Evolutionary conservation across 2,888 invertebrate genomes (phyloP), one percentile per base, ranked within the genome.

Genomic region (Spodoptera picta): DNA sequence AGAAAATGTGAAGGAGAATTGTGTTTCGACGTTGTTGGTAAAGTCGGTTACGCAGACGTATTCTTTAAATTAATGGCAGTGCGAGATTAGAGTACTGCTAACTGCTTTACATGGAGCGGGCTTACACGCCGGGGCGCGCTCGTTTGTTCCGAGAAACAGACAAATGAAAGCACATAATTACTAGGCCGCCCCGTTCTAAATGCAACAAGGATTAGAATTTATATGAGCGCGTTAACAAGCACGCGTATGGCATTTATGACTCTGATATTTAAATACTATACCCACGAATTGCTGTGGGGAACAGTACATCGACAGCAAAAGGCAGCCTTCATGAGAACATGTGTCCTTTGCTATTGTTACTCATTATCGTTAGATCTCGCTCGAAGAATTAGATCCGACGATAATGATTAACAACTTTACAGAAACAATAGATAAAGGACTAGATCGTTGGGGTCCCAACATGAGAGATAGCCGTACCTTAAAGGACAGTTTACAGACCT

Each of bases 91-190:
- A 93, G 92, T 87, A 91, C 90, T 91, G 90, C 92, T 93, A 93
- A 93, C 93, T 94, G 93, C 92, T 93, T 92, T 90, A 94, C 94
- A 94, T 92, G 92, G 90, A 90, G 92, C 91, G 87, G 85, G 92
- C 88, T 91, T 90, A 91, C 90, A 88, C 88, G 86, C 84, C 86
- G 85, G 83, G 84, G 83, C 86, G 85, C 82, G 91, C 87, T 92
- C 93, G 90, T 92, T 93, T 91, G 92, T 94, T 93, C 90, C 83
- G 85, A 90, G 92, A 89, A 91, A 88, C 91, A 93, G 92, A 93
- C 93, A 93, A 93, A 93, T 94, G 94, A 93, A 94, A 94, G 93
- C 92, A 94, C 91, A 92, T 94, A 94, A 94, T 94, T 94, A 94
- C 93, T 94, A 89, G 93, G 92, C 92, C 90, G 89, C 90, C 89